Evolutionary conservation across 2,888 invertebrate genomes (phyloP).

Genomic region (Bombylius major): DNA sequence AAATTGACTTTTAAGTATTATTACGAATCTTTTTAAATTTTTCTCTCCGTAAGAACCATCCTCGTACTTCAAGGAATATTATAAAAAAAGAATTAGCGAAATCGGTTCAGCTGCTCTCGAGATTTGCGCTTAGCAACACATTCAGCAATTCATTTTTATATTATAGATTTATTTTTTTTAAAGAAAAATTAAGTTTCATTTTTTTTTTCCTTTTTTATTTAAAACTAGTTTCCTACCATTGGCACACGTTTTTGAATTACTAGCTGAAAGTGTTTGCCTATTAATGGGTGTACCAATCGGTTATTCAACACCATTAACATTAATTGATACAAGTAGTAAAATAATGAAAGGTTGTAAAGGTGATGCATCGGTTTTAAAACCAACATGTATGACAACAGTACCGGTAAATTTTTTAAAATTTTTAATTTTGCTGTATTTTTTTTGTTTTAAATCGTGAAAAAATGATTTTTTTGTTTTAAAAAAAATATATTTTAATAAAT

Average conservation of each 20-base stretch:
- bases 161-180: background rate
- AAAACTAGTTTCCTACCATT: slow-evolving; percentile 69
- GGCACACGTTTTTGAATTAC: slow-evolving; percentile 92
- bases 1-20: too few relatives aligned
- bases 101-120: too few relatives aligned
- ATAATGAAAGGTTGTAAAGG: slow-evolving; percentile 91
- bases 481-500: background rate
- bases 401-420: slow-evolving; percentile 51
- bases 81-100: too few relatives aligned
- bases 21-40: too few relatives aligned
- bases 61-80: too few relatives aligned
- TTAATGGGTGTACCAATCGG: slow-evolving; percentile 84
- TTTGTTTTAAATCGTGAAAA: background rate
- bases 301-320: slow-evolving; percentile 89
- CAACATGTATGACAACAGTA: slow-evolving; percentile 92
- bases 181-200: background rate
- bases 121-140: too few relatives aligned
- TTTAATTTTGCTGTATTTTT: background rate
- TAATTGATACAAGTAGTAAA: slow-evolving; percentile 86
- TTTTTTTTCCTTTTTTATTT: background rate
- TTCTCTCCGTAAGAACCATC: too few relatives aligned
- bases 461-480: background rate
- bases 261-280: slow-evolving; percentile 78
- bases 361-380: slow-evolving; percentile 80
- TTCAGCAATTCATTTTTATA: background rate